A percentile compares a stretch with the other conserved stretches of the same genome.
These are phyloP conservation scores for Lycophotia porphyrea DNA, from an alignment of 2,888 invertebrate genomes.

Conservation along the genomic window DNA sequence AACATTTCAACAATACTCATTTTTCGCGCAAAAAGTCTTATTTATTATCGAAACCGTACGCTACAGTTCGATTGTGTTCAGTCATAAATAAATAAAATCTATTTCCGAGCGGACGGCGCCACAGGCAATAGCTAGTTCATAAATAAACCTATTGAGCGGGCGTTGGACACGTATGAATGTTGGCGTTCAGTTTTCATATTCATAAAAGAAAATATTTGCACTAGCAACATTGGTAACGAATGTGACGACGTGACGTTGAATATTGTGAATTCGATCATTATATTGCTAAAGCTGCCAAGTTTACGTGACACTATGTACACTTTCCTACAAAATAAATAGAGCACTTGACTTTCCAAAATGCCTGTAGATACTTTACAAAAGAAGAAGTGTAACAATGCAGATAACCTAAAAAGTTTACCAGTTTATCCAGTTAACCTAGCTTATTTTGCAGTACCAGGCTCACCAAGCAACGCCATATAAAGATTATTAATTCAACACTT, in stretches of 20 bases:
- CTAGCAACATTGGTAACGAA: constrained; percentile 59
- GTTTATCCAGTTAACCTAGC: neutral
- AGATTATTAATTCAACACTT: neutral
- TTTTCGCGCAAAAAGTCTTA: constrained; percentile 3
- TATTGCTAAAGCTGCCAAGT: neutral
- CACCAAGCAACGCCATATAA: neutral
- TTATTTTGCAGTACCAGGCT: neutral
- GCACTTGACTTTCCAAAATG: neutral
- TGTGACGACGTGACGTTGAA: constrained; percentile 40
- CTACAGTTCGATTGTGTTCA: constrained; percentile 12
- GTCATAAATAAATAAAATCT: constrained; percentile 36
- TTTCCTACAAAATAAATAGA: neutral
- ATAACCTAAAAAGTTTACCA: neutral
- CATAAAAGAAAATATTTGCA: constrained; percentile 63
- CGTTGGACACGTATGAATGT: constrained; percentile 58
- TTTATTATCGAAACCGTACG: neutral
- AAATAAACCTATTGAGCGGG: constrained; percentile 45
- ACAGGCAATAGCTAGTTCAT: constrained; percentile 36
- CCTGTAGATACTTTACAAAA: neutral
- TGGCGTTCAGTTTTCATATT: constrained; percentile 58
- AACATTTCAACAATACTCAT: constrained; percentile 14
- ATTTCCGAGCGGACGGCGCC: constrained; percentile 1
- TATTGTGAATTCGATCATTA: constrained; percentile 43
- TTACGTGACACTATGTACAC: neutral
- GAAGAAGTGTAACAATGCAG: neutral